Evolutionary conservation across 2,113 vertebrate genomes (phyloP).

Genomic region (Phaethornis superciliosus): DNA sequence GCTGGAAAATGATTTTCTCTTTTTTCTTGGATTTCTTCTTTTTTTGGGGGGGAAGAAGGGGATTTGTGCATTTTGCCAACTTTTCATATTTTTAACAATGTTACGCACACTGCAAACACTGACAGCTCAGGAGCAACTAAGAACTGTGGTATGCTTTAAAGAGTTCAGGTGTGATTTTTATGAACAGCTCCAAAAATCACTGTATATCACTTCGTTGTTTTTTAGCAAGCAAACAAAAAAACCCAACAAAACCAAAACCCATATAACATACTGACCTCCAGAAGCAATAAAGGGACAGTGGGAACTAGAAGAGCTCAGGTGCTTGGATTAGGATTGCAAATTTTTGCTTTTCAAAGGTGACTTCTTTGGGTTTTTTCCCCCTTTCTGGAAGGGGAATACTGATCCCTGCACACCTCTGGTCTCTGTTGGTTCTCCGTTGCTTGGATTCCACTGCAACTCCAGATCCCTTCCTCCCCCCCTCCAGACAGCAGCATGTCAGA

Average conservation of each 20-base stretch:
- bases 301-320: constrained; percentile 27
- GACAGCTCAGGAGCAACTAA: constrained; percentile 30
- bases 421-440: background rate
- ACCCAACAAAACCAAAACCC: constrained; percentile 5
- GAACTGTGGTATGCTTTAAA: background rate
- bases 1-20: constrained; percentile 1
- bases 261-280: constrained; percentile 13
- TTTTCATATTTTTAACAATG: background rate
- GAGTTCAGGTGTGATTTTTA: constrained; percentile 5
- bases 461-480: background rate
- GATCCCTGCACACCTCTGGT: background rate
- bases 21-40: background rate
- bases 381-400: background rate
- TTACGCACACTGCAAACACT: background rate
- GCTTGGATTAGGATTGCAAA: background rate
- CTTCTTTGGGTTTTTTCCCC: background rate
- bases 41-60: background rate
- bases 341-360: constrained; percentile 7
- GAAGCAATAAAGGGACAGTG: constrained; percentile 45
- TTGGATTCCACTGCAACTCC: background rate
- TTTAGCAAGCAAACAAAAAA: background rate
- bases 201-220: background rate
- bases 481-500: background rate
- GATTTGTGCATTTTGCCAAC: background rate
- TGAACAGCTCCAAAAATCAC: background rate